These are phyloP conservation scores for Psix sp. DNA, from an alignment of 1,140 invertebrate species.

Conservation along the genomic window DNA sequence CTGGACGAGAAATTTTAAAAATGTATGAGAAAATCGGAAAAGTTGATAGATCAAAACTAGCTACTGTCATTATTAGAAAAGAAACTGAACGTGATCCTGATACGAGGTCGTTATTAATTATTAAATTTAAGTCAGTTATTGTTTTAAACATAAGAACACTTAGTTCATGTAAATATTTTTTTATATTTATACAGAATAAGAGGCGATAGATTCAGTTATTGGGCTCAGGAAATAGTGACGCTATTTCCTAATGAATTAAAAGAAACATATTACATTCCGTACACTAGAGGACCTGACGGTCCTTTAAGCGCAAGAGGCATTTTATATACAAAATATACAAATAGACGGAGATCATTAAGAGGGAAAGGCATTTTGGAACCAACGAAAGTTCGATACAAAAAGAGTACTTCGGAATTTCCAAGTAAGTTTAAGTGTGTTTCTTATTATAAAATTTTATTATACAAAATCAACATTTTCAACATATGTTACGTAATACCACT, in stretches of 20 bases:
- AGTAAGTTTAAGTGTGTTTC: slow-evolving; percentile 33
- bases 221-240: slow-evolving; percentile 57
- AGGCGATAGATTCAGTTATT: slow-evolving; percentile 50
- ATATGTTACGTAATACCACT: background rate
- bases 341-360: slow-evolving; percentile 42
- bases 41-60: slow-evolving; percentile 50
- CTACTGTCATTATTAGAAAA: slow-evolving; percentile 51
- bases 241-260: slow-evolving; percentile 51
- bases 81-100: slow-evolving; percentile 51
- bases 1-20: slow-evolving; percentile 53
- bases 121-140: background rate
- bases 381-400: slow-evolving; percentile 44
- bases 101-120: slow-evolving; percentile 25
- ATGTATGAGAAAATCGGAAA: slow-evolving; percentile 59
- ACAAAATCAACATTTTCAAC: background rate
- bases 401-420: slow-evolving; percentile 43
- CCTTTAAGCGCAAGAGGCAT: slow-evolving; percentile 49
- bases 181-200: slow-evolving; percentile 16
- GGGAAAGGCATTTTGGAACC: slow-evolving; percentile 54
- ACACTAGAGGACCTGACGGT: slow-evolving; percentile 49
- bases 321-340: slow-evolving; percentile 54
- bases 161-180: too few species aligned
- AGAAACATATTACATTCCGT: slow-evolving; percentile 56
- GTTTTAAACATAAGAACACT: too few species aligned
- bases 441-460: too few species aligned